Evolutionary conservation across 2,888 invertebrate species (phyloP).

Genomic region (Trichacis sp.): DNA sequence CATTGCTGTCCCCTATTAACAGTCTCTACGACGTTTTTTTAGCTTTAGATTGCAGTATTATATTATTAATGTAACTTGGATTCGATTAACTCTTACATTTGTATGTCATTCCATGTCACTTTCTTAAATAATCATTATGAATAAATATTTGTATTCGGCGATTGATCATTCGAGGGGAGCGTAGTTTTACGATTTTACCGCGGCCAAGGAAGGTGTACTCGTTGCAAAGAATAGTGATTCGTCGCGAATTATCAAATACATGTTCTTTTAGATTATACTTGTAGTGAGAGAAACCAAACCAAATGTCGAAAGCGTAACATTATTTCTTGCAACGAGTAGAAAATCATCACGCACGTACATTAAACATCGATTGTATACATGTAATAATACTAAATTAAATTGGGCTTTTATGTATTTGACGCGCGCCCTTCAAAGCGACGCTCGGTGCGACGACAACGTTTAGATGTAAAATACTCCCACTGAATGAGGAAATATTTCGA

Average conservation of each 20-base stretch:
- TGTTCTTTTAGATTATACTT: not conserved
- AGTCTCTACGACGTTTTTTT: conserved; percentile 29
- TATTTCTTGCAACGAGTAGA: conserved; percentile 34
- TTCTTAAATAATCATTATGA: conserved; percentile 27
- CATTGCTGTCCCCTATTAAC: conserved; percentile 42
- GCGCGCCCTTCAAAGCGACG: not conserved
- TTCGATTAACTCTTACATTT: conserved; percentile 13
- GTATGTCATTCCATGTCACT: conserved; percentile 34
- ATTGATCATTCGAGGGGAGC: conserved; percentile 40
- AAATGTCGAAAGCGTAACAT: conserved; percentile 2
- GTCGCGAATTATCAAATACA: not conserved
- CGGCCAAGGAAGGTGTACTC: conserved; percentile 22
- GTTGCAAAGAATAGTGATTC: conserved; percentile 31
- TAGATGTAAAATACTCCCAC: no score
- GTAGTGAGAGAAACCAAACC: not conserved
- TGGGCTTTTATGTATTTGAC: not conserved
- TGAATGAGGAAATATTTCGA: no score
- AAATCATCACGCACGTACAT: conserved; percentile 36
- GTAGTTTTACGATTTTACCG: conserved; percentile 40
- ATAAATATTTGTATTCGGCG: conserved; percentile 37
- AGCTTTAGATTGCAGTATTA: conserved; percentile 45
- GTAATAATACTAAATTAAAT: conserved; percentile 20
- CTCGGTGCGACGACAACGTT: not conserved
- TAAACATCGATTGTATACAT: conserved; percentile 40
- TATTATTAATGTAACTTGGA: conserved; percentile 17